Evolutionary conservation across 2,888 invertebrate species (phyloP).

Genomic region (Thelaira solivaga): DNA sequence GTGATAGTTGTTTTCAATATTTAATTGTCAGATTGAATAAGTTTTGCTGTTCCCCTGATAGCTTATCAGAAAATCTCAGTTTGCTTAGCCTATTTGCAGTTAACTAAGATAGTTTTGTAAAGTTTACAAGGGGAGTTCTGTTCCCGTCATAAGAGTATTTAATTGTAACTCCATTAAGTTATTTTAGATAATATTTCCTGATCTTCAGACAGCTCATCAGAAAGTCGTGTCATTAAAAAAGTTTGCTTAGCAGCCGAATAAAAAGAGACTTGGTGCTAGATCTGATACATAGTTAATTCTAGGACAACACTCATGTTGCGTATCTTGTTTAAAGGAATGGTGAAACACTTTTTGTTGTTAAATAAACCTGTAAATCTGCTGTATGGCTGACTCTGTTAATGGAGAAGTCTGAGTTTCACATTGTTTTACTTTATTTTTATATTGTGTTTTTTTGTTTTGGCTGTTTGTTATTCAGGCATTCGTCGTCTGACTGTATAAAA

Average conservation of each 20-base stretch:
- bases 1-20: too few relatives aligned
- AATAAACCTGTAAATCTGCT: slow-evolving; percentile 35
- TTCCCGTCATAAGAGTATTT: too few relatives aligned
- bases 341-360: slow-evolving; percentile 14
- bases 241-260: not conserved
- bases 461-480: slow-evolving; percentile 30
- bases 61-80: too few relatives aligned
- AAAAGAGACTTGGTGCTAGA: too few relatives aligned
- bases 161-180: too few relatives aligned
- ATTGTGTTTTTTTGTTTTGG: not conserved
- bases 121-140: too few relatives aligned
- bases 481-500: slow-evolving; percentile 23
- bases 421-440: slow-evolving; percentile 25
- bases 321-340: slow-evolving; percentile 23
- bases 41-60: too few relatives aligned
- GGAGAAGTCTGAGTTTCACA: slow-evolving; percentile 14
- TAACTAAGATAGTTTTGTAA: too few relatives aligned
- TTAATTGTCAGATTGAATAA: too few relatives aligned
- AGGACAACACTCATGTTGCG: not conserved
- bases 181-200: too few relatives aligned
- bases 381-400: slow-evolving; percentile 33
- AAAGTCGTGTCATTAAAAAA: not conserved
- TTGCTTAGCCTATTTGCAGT: too few relatives aligned
- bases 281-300: not conserved
- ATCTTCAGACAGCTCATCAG: too few relatives aligned